phyloP scores from a whole-genome alignment of 2,888 invertebrate species.

The Andricus curvator region DNA sequence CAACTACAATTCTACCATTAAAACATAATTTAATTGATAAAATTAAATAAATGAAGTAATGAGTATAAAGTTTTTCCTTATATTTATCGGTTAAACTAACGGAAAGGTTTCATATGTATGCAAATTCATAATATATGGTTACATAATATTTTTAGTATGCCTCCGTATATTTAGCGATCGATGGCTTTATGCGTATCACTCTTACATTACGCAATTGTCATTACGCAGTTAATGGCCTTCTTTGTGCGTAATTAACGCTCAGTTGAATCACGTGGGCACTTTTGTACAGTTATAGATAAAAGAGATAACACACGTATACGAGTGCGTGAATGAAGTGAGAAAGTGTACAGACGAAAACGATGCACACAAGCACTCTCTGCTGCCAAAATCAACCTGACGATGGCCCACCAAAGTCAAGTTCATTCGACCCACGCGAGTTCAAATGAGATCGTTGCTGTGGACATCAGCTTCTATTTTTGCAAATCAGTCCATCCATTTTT shows the following conservation, averaged over 20 bases:
- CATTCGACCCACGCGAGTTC: slow-evolving; percentile 42
- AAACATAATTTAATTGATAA: too few species aligned
- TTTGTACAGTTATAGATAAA: background rate
- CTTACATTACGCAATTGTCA: background rate
- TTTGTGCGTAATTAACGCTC: background rate
- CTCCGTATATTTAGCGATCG: background rate
- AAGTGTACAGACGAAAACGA: background rate
- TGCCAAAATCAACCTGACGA: slow-evolving; percentile 47
- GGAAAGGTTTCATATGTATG: too few species aligned
- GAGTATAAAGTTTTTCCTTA: too few species aligned
- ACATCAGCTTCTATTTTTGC: slow-evolving; percentile 5
- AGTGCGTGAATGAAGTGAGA: background rate
- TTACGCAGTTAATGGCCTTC: slow-evolving; percentile 5
- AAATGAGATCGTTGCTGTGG: background rate
- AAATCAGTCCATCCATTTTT: background rate
- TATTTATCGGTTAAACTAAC: too few species aligned
- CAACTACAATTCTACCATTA: too few species aligned
- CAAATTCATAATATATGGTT: background rate
- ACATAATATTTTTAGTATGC: background rate
- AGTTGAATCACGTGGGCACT: background rate
- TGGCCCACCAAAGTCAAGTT: slow-evolving; percentile 46
- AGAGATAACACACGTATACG: background rate
- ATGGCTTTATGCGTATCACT: background rate
- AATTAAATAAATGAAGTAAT: too few species aligned
- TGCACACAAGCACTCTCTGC: slow-evolving; percentile 6